These are phyloP conservation scores for Notarius quadriscutis DNA, from an alignment of 2,113 vertebrate genomes.

Conservation along the genomic window DNA sequence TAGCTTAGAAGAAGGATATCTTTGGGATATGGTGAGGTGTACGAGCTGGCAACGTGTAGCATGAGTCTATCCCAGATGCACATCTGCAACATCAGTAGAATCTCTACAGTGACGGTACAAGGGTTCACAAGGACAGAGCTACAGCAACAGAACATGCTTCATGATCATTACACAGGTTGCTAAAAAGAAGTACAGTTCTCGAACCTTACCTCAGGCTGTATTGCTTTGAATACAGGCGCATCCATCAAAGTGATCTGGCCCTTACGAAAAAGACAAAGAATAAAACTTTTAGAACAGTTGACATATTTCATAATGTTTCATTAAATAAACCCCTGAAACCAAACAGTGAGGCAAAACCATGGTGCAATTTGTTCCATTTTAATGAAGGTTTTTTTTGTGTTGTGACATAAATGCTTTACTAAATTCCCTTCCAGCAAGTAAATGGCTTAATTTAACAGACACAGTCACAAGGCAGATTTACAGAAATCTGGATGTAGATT, in stretches of 20 bases:
- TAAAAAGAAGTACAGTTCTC: neutral
- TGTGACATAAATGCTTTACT: neutral
- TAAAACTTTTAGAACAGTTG: neutral
- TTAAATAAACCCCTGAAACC: neutral
- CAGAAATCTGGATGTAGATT: neutral
- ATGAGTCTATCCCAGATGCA: neutral
- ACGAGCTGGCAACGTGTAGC: neutral
- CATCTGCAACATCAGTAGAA: slow-evolving; percentile 10
- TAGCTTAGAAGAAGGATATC: neutral
- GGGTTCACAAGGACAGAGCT: slow-evolving; percentile 8
- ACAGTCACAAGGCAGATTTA: neutral
- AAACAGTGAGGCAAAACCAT: neutral
- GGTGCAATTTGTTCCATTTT: neutral
- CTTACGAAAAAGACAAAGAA: slow-evolving; percentile 66
- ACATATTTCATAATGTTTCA: neutral
- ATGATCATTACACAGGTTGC: no score
- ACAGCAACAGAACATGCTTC: neutral
- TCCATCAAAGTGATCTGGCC: slow-evolving; percentile 95
- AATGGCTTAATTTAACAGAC: neutral
- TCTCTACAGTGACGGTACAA: slow-evolving; percentile 17
- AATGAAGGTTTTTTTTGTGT: neutral
- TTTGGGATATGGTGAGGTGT: neutral
- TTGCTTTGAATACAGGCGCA: slow-evolving; percentile 90
- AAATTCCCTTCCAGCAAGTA: no score
- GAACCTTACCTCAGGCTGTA: slow-evolving; percentile 86